A percentile compares a stretch with the other conserved stretches of the same genome.
Evolutionary conservation across 1,140 invertebrate genomes (phyloP).

Genomic region (Drosophila mojavensis): DNA sequence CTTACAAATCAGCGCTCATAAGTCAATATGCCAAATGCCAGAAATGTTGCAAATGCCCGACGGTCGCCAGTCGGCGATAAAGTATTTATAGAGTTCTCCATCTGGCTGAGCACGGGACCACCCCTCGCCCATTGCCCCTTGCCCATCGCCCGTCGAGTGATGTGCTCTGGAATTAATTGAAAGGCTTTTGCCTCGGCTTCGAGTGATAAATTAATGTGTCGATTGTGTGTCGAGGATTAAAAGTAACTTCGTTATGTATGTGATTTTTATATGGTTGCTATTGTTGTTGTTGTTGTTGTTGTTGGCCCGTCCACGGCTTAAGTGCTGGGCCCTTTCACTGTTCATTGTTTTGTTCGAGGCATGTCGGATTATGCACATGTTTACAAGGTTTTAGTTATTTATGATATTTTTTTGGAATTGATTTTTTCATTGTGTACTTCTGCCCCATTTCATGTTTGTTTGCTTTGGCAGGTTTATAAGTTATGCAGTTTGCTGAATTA

Average conservation of each 20-base stretch:
- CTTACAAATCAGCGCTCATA: slow-evolving; percentile 80
- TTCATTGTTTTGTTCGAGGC: slow-evolving; percentile 26
- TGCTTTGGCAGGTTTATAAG: slow-evolving; percentile 73
- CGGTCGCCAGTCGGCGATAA: slow-evolving; percentile 67
- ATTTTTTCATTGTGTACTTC: slow-evolving; percentile 15
- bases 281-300: slow-evolving; percentile 5
- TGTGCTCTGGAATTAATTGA: slow-evolving; percentile 79
- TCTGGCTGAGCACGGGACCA: neutral
- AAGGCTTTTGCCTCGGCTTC: slow-evolving; percentile 65
- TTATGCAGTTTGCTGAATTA: slow-evolving; percentile 77
- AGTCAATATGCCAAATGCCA: slow-evolving; percentile 82
- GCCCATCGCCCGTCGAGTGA: neutral
- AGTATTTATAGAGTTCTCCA: slow-evolving; percentile 68
- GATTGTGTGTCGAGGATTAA: slow-evolving; percentile 80
- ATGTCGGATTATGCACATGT: slow-evolving; percentile 76
- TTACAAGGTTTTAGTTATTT: slow-evolving; percentile 79
- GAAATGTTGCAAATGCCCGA: slow-evolving; percentile 54
- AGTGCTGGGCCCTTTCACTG: slow-evolving; percentile 18
- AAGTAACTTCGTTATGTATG: slow-evolving; percentile 65
- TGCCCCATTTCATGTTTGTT: slow-evolving; percentile 15
- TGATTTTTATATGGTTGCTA: slow-evolving; percentile 40
- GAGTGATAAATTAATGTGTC: slow-evolving; percentile 82
- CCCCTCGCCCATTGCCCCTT: too few relatives aligned
- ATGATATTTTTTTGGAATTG: slow-evolving; percentile 64
- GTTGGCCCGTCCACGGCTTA: slow-evolving; percentile 14